Evolutionary conservation across 2,888 invertebrate genomes (phyloP).

Genomic region (Acleris holmiana): DNA sequence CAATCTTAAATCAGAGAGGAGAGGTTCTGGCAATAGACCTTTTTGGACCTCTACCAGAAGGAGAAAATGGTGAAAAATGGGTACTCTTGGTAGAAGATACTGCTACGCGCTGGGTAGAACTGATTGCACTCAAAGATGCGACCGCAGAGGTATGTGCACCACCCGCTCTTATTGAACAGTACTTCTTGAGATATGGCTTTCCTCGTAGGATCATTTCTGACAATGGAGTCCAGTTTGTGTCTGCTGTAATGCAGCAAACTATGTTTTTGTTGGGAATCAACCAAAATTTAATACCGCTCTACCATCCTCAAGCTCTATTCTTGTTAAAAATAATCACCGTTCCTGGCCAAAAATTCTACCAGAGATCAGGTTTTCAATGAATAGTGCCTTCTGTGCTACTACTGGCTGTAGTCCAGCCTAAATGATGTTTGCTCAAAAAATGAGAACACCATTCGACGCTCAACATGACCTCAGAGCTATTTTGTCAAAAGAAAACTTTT

Average conservation of each 20-base stretch:
- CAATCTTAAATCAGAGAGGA: slow-evolving; percentile 36
- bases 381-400: slow-evolving; percentile 38
- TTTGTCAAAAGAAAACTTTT: slow-evolving; percentile 36
- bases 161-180: slow-evolving; percentile 23
- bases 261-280: slow-evolving; percentile 39
- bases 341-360: slow-evolving; percentile 44
- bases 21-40: slow-evolving; percentile 45
- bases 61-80: slow-evolving; percentile 42
- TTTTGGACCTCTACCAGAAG: too few relatives aligned
- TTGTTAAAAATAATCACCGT: too few relatives aligned
- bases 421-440: slow-evolving; percentile 43
- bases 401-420: slow-evolving; percentile 46
- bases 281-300: slow-evolving; percentile 46
- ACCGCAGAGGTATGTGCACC: slow-evolving; percentile 41
- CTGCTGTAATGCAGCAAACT: slow-evolving; percentile 43
- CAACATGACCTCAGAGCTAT: slow-evolving; percentile 34
- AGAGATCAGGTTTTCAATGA: slow-evolving; percentile 46
- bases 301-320: slow-evolving; percentile 55
- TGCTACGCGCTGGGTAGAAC: slow-evolving; percentile 41
- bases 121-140: slow-evolving; percentile 39
- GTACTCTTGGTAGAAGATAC: slow-evolving; percentile 41
- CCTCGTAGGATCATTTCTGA: slow-evolving; percentile 43
- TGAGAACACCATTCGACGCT: too few relatives aligned
- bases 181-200: slow-evolving; percentile 37
- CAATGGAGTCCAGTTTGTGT: slow-evolving; percentile 46